Evolutionary conservation across 2,113 vertebrate genomes (phyloP).

Genomic region (Candoia aspera): DNA sequence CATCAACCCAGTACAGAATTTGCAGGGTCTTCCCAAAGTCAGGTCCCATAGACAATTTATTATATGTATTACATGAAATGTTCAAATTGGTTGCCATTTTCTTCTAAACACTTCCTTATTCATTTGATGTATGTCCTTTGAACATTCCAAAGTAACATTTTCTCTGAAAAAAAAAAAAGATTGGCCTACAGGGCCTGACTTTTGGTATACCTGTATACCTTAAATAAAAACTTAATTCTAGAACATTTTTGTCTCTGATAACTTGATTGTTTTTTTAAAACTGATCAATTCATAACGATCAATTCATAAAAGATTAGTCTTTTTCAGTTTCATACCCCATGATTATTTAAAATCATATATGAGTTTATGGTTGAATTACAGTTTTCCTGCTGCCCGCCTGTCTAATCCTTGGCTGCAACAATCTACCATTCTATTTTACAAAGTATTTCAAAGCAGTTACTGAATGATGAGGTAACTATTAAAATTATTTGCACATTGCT

Average conservation of each 20-base stretch:
- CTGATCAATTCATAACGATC: background rate
- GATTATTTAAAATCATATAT: background rate
- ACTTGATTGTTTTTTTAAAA: background rate
- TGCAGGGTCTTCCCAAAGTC: background rate
- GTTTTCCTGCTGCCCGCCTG: conserved; percentile 13
- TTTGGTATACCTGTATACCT: background rate
- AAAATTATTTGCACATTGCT: conserved; percentile 45
- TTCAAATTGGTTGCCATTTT: background rate
- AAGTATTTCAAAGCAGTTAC: conserved; percentile 32
- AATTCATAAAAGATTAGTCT: background rate
- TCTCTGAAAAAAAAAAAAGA: background rate
- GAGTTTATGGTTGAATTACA: conserved; percentile 38
- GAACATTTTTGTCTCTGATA: background rate
- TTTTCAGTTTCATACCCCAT: background rate
- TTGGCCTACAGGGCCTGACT: background rate
- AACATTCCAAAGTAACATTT: background rate
- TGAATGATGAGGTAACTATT: background rate
- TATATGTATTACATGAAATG: background rate
- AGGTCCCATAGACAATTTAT: background rate
- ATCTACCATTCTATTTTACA: conserved; percentile 35
- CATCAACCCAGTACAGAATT: background rate
- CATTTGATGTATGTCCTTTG: too few species aligned
- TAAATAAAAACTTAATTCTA: background rate
- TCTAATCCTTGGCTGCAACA: conserved; percentile 25
- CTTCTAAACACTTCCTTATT: background rate